Evolutionary conservation across 2,113 vertebrate species (phyloP), one percentile per base, ranked within the genome.

Genomic region (Micronycteris hirsuta): DNA sequence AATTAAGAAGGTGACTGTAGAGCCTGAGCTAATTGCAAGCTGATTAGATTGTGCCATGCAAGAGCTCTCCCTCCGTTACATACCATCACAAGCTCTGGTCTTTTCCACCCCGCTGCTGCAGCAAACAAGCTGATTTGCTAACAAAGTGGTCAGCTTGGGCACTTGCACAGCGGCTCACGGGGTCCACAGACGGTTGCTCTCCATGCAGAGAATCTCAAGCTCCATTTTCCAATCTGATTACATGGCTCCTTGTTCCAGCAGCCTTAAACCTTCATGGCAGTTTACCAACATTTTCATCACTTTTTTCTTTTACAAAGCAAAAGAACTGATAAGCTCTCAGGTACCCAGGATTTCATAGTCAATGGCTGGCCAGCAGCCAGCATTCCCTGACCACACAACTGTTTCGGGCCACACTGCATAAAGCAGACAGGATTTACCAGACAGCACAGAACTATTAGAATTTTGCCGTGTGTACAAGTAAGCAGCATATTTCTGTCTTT

Each of bases 311-410:
- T 98, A 99, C 98, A 99, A 99, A 99, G 98, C 98, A 98, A 98
- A 98, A 98, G 98, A 98, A 99, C 98, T 98, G 99, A 99, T 99
- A 99, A 99, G 99, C 99, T 99, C 99, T 98, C 99, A 99, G 98
- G 98, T 99, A 99, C 97, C 98, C 96, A 94, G 98, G 98, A 99
- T 99, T 99, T 99, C 98, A 98, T 97, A 99, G 99, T 99, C 98
- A 98, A 98, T 98, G 98, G 98, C 98, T 99, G 99, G 99, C 99
- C 97, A 94, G 43, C 88, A 91, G 99, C 99, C 99, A 99, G 98
- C 97, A 73, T 98, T 98, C 98, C 98, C 98, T 99, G 98, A 96
- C 98, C 98, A 98, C 97, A 97, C 96, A 98, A 98, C 97, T 98
- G 97, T 94, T 98, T 96, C 85, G 43, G 98, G 97, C 86, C 98